Conservation (phyloP, 2,888 invertebrate genomes). For the Spodoptera picta region DNA sequence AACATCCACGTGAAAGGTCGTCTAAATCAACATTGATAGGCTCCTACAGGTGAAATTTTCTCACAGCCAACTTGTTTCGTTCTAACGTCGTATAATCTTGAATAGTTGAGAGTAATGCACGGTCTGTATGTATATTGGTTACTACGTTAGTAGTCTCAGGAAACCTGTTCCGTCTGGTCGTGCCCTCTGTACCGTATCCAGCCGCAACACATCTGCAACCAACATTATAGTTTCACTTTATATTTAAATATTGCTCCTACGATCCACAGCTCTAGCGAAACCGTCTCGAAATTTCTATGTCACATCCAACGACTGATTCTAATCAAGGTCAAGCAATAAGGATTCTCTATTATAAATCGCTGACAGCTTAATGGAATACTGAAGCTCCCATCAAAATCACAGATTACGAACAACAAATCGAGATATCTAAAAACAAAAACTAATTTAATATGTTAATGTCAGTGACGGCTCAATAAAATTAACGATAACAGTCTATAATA, state of each 20-base stretch:
- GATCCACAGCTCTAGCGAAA: conserved; percentile 49
- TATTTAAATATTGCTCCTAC: conserved; percentile 71
- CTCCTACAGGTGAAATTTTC: conserved; percentile 83
- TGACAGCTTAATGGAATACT: conserved; percentile 69
- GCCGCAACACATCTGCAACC: conserved; percentile 72
- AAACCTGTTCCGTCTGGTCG: conserved; percentile 82
- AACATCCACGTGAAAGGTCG: conserved; percentile 54
- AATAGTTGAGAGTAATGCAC: conserved; percentile 69
- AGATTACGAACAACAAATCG: conserved; percentile 59
- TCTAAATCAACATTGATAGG: conserved; percentile 68
- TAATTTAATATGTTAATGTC: conserved; percentile 73
- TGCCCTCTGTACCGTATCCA: conserved; percentile 84
- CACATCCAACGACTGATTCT: conserved; percentile 42
- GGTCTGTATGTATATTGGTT: conserved; percentile 85
- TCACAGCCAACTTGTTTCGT: conserved; percentile 74
- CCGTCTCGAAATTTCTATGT: conserved; percentile 38
- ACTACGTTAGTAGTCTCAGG: conserved; percentile 83
- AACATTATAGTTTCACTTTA: conserved; percentile 82
- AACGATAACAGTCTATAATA: conserved; percentile 66
- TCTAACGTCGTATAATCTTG: conserved; percentile 78
- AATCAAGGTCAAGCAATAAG: conserved; percentile 57
- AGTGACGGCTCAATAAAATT: conserved; percentile 75
- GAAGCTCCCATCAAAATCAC: conserved; percentile 61
- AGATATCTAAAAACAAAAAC: conserved; percentile 65
- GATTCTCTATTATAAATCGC: conserved; percentile 58